A percentile compares a stretch with the other conserved stretches of the same genome.
Conservation (phyloP, 2,888 invertebrate genomes). For the Phortica magna region DNA sequence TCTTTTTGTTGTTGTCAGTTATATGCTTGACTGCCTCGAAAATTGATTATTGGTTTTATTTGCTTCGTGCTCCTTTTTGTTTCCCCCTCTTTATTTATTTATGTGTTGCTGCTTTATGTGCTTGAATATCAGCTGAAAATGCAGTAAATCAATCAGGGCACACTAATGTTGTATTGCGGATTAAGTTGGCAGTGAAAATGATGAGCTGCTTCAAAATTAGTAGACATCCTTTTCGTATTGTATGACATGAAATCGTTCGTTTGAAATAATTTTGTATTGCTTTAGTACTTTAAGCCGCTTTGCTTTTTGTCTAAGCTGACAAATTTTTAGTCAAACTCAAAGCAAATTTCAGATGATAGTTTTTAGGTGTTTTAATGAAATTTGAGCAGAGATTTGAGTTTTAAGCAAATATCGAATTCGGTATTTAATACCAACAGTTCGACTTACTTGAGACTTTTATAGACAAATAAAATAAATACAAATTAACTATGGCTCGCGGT, state of each 20-base stretch:
- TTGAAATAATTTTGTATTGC: not conserved
- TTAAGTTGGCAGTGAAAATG: conserved; percentile 1
- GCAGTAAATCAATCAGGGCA: not conserved
- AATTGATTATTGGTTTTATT: conserved; percentile 23
- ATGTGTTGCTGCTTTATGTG: too few relatives aligned
- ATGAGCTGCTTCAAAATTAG: not conserved
- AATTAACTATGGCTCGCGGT: too few relatives aligned
- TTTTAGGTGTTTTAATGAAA: too few relatives aligned
- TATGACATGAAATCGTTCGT: not conserved
- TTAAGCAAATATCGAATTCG: too few relatives aligned
- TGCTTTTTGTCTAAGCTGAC: too few relatives aligned
- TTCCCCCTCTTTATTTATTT: not conserved
- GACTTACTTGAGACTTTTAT: too few relatives aligned
- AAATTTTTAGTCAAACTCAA: too few relatives aligned
- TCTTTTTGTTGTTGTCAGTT: not conserved
- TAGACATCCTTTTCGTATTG: not conserved
- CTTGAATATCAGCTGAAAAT: not conserved
- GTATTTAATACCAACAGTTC: too few relatives aligned
- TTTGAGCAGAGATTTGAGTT: too few relatives aligned
- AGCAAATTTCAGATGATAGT: too few relatives aligned
- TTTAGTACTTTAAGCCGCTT: not conserved
- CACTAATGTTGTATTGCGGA: not conserved
- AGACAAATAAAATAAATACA: too few relatives aligned
- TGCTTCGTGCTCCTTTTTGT: conserved; percentile 3
- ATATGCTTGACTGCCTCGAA: not conserved